Percentiles rank a stretch among this genome's conserved stretches.
Conservation (phyloP, 2,113 vertebrate genomes). For the Rhegmatorhina hoffmannsi region DNA sequence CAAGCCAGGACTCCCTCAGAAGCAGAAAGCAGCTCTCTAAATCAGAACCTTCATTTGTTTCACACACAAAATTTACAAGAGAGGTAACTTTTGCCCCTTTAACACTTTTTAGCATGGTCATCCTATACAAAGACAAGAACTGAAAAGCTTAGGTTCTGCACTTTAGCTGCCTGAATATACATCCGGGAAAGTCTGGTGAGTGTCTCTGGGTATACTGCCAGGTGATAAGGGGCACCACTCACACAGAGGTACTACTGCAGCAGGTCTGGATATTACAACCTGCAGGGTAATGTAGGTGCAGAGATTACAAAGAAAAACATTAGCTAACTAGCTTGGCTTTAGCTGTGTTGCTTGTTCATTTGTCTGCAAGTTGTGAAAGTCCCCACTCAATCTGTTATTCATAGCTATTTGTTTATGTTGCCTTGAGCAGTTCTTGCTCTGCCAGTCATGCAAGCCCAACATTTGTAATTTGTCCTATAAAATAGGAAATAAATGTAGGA, state of each 20-base stretch:
- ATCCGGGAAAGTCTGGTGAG: not conserved
- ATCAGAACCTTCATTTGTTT: not conserved
- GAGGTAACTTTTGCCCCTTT: not conserved
- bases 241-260: not conserved
- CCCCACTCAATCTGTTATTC: not conserved
- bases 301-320: not conserved
- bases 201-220: not conserved
- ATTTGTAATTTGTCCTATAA: slow-evolving; percentile 47
- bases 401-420: slow-evolving; percentile 37
- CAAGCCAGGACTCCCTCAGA: not conserved
- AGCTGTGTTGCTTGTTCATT: not conserved
- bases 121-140: not conserved
- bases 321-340: slow-evolving; percentile 10
- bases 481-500: not conserved
- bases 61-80: not conserved
- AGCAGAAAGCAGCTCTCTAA: not conserved
- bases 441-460: slow-evolving; percentile 40
- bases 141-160: not conserved
- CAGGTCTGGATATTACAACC: not conserved
- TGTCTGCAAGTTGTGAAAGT: not conserved
- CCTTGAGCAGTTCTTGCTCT: slow-evolving; percentile 25
- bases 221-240: not conserved
- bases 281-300: not conserved
- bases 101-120: not conserved
- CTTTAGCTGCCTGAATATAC: not conserved